Conservation (phyloP, 2,888 invertebrate species). For the Cephonodes hylas region DNA sequence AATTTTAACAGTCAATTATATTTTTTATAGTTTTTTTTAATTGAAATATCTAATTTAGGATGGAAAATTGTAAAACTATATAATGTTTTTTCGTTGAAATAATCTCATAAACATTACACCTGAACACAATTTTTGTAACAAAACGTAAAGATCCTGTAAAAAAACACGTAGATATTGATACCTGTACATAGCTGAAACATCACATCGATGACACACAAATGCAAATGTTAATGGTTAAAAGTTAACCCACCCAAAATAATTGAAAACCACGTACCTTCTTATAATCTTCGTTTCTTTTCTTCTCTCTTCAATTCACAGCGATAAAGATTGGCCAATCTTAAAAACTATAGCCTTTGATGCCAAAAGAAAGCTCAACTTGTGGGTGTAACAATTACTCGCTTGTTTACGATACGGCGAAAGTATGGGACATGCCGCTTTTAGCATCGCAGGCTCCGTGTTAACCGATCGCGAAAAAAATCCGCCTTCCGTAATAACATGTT, state of each 20-base stretch:
- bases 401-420: constrained; percentile 64
- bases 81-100: no score
- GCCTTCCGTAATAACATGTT: constrained; percentile 30
- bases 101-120: no score
- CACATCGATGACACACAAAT: constrained; percentile 66
- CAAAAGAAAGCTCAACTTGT: constrained; percentile 54
- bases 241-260: constrained; percentile 36
- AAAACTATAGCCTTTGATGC: constrained; percentile 53
- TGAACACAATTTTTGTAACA: no score
- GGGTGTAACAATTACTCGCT: constrained; percentile 64
- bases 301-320: constrained; percentile 47
- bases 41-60: no score
- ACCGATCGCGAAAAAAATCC: constrained; percentile 29
- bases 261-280: constrained; percentile 65
- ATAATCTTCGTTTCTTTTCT: constrained; percentile 42
- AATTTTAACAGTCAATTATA: no score
- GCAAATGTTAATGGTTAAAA: constrained; percentile 54
- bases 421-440: constrained; percentile 56
- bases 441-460: constrained; percentile 45
- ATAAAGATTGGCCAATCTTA: constrained; percentile 74
- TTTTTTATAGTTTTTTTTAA: no score
- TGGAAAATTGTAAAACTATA: neutral
- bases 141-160: neutral
- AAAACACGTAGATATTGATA: constrained; percentile 57
- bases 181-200: constrained; percentile 70